Percentiles rank a stretch among this genome's conserved stretches.
Conservation (phyloP, 2,113 vertebrate species). For the Seriola dumerili region DNA sequence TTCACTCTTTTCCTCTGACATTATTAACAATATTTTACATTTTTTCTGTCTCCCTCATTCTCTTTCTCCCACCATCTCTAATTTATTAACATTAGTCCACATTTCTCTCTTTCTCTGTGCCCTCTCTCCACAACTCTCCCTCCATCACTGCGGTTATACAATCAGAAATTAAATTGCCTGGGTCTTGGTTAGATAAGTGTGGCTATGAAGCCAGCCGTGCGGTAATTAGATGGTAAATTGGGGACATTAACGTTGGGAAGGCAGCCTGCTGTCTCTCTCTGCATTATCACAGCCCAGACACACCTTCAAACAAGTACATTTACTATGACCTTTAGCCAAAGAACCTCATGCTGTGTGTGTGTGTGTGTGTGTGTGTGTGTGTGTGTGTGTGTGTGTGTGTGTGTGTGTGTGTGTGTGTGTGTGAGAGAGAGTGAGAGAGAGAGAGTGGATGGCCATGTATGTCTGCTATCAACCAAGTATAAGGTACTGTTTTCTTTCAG, state of each 20-base stretch:
- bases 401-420: slow-evolving; percentile 47
- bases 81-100: slow-evolving; percentile 79
- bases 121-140: slow-evolving; percentile 77
- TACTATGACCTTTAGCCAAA: slow-evolving; percentile 81
- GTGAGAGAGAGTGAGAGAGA: too few relatives aligned
- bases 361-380: slow-evolving; percentile 38
- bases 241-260: slow-evolving; percentile 79
- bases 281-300: slow-evolving; percentile 82
- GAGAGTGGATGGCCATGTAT: neutral
- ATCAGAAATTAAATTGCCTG: slow-evolving; percentile 86
- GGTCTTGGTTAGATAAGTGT: slow-evolving; percentile 84
- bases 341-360: slow-evolving; percentile 60
- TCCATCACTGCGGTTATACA: slow-evolving; percentile 78
- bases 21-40: slow-evolving; percentile 77
- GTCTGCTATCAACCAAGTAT: slow-evolving; percentile 25
- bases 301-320: slow-evolving; percentile 84
- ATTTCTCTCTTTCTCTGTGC: slow-evolving; percentile 71
- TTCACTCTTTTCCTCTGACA: slow-evolving; percentile 68
- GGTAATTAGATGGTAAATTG: slow-evolving; percentile 85
- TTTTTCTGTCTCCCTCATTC: slow-evolving; percentile 61
- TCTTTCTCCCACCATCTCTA: slow-evolving; percentile 74
- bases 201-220: slow-evolving; percentile 80
- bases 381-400: slow-evolving; percentile 44
- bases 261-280: slow-evolving; percentile 77
- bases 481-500: neutral